phyloP scores from a whole-genome alignment of 2,888 invertebrate species.

The Vanessa cardui region DNA sequence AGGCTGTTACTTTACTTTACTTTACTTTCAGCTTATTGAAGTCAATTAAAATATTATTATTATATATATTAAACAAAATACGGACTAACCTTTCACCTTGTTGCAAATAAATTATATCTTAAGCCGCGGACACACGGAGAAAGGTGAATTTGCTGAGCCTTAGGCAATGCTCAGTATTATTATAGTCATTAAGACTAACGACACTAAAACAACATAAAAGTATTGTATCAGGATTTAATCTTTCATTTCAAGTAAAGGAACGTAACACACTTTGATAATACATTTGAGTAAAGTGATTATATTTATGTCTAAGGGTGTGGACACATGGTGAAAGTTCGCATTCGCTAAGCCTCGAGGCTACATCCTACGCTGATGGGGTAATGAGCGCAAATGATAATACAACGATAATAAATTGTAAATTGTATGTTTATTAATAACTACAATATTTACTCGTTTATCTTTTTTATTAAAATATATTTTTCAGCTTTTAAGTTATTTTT shows the following conservation, averaged over 20 bases:
- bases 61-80: neutral
- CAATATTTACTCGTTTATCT: neutral
- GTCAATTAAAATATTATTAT: neutral
- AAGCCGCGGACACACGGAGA: conserved; percentile 1
- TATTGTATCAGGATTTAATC: neutral
- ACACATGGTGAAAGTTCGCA: conserved; percentile 70
- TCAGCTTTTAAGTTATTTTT: no score
- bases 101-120: conserved; percentile 53
- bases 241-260: neutral
- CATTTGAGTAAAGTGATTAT: conserved; percentile 46
- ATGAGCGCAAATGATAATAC: conserved; percentile 45
- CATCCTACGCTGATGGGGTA: conserved; percentile 53
- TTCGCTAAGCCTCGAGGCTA: conserved; percentile 60
- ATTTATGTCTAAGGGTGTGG: conserved; percentile 61
- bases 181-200: neutral
- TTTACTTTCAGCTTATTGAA: no score
- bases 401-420: conserved; percentile 36
- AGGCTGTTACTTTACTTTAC: no score
- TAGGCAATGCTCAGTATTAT: neutral
- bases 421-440: neutral
- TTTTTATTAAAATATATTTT: no score
- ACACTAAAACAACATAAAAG: neutral
- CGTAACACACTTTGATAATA: neutral
- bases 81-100: conserved; percentile 8
- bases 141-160: neutral